Conservation (phyloP, 2,888 invertebrate species). For the Ctena decussata region DNA sequence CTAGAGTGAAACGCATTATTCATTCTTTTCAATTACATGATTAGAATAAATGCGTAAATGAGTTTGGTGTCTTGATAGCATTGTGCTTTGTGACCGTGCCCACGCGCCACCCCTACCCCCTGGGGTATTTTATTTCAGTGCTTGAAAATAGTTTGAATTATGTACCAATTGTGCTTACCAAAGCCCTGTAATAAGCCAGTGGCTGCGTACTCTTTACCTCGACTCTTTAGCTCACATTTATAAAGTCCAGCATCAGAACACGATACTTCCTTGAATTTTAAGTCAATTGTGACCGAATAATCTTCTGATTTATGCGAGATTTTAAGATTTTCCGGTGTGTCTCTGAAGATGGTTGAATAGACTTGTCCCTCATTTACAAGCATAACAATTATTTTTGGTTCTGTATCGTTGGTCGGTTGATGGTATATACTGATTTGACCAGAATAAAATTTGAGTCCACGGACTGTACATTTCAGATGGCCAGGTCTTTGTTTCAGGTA, state of each 20-base stretch:
- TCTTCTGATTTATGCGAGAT: not conserved
- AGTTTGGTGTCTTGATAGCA: too few relatives aligned
- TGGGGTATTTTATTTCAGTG: too few relatives aligned
- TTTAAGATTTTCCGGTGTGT: not conserved
- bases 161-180: conserved; percentile 6
- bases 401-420: not conserved
- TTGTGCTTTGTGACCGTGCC: too few relatives aligned
- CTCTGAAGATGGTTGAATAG: not conserved
- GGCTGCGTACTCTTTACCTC: conserved; percentile 2
- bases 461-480: not conserved
- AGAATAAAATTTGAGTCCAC: not conserved
- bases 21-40: too few relatives aligned
- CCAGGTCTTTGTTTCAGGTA: not conserved
- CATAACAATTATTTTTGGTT: not conserved
- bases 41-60: too few relatives aligned
- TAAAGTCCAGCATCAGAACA: conserved; percentile 37
- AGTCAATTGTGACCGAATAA: not conserved
- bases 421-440: not conserved
- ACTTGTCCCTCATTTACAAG: not conserved
- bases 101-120: too few relatives aligned
- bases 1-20: too few relatives aligned
- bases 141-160: too few relatives aligned
- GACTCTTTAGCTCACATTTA: conserved; percentile 22
- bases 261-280: conserved; percentile 28
- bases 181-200: conserved; percentile 12